Evolutionary conservation across 1,140 invertebrate genomes (phyloP).

Genomic region (Zaprionus taronus): DNA sequence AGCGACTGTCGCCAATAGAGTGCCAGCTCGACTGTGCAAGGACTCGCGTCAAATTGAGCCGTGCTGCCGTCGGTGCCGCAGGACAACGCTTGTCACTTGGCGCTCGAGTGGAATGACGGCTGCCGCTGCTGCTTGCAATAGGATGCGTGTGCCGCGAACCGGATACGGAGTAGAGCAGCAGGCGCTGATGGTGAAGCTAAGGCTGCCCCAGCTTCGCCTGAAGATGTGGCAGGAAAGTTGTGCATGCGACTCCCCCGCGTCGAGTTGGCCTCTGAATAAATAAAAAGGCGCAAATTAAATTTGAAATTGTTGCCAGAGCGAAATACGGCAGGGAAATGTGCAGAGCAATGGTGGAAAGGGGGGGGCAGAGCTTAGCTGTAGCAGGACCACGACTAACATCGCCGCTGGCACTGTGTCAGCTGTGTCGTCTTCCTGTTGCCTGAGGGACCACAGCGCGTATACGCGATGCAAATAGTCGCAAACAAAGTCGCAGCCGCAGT

Average conservation of each 20-base stretch:
- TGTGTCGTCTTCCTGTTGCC: not conserved
- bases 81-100: conserved; percentile 27
- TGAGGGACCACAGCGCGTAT: conserved; percentile 9
- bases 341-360: not conserved
- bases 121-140: conserved; percentile 29
- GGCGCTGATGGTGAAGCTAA: no score
- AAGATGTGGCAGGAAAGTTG: conserved; percentile 11
- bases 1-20: not conserved
- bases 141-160: conserved; percentile 25
- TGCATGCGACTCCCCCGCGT: conserved; percentile 16
- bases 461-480: conserved; percentile 24
- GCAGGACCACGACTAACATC: no score
- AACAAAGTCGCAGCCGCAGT: conserved; percentile 9
- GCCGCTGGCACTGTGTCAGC: conserved; percentile 9
- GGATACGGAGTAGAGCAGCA: not conserved
- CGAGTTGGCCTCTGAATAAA: conserved; percentile 62
- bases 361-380: not conserved
- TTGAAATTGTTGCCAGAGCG: conserved; percentile 52
- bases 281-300: conserved; percentile 77
- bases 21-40: conserved; percentile 7
- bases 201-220: not conserved
- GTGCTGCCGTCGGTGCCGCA: conserved; percentile 1
- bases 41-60: conserved; percentile 47
- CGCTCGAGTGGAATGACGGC: conserved; percentile 27
- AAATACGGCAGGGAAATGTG: not conserved